These are phyloP conservation scores for Andrena bucephala DNA, from an alignment of 2,888 invertebrate species.

Conservation along the genomic window DNA sequence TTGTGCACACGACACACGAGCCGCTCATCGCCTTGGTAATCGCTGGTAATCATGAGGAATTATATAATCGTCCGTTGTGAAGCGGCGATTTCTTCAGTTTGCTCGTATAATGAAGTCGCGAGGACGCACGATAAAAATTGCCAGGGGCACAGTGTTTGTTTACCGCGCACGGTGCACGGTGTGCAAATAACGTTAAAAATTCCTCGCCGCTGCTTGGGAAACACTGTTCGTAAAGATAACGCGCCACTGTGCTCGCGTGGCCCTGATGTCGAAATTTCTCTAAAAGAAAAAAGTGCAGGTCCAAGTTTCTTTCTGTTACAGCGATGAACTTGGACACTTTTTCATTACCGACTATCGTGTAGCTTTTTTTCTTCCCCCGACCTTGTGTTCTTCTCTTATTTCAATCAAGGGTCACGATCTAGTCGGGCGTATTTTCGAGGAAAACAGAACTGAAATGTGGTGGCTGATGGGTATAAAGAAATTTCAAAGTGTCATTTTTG, in stretches of 20 bases:
- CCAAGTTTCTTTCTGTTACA: too few species aligned
- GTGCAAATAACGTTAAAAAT: conserved; percentile 47
- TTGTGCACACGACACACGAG: background rate
- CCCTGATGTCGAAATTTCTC: background rate
- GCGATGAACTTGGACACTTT: too few species aligned
- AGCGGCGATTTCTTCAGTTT: conserved; percentile 28
- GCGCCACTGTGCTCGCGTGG: background rate
- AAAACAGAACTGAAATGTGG: too few species aligned
- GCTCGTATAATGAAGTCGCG: background rate
- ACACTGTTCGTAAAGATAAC: conserved; percentile 41
- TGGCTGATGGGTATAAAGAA: too few species aligned
- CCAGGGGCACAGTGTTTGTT: conserved; percentile 3
- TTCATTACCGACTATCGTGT: too few species aligned
- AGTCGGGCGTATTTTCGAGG: too few species aligned
- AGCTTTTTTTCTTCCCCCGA: too few species aligned
- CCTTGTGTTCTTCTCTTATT: too few species aligned
- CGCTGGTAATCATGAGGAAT: conserved; percentile 50
- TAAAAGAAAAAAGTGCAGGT: too few species aligned
- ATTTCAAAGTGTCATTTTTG: too few species aligned
- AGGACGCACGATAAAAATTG: conserved; percentile 36
- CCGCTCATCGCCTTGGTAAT: conserved; percentile 34
- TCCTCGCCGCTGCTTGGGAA: conserved; percentile 6
- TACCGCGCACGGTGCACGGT: conserved; percentile 14
- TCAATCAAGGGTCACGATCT: too few species aligned
- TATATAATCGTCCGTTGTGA: conserved; percentile 41